Base-by-base conservation (phyloP, 35 echinoderm and acorn worm genomes). In the Nesometra sesokonis region DNA sequence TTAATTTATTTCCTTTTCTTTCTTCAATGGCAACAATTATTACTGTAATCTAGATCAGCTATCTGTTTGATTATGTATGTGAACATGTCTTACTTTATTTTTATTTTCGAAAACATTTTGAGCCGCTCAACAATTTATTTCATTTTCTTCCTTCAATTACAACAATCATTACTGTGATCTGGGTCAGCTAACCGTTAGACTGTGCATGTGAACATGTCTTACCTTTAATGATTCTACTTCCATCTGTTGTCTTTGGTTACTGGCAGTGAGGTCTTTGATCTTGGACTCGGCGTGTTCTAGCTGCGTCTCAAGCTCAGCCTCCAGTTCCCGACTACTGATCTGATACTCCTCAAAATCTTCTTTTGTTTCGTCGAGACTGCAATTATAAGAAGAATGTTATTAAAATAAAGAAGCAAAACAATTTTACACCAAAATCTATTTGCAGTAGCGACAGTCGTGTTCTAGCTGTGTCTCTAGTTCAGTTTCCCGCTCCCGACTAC, bases 311-410 rank as follows among this genome's bases (percentile, higher is more conserved):
- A 96, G 81, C 76, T 96, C 93, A 47, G 91, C 90, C 81, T 96
- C 93, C 35, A 96, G 37, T 87, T 96, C 93, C 77, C 92, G 93
- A 92, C 93, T 95, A 33, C 93, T 95, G 39, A 95, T 95, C 77
- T 95, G 93, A 91, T 86, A 95, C 85, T 95, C 93, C 46, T 95
- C 93, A 32, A 95, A 78, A 32, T 95, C 93, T 46, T 95, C 93
- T 39, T 91, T 95, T 21, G 93, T 84, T 82, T 95, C 93, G 27
- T 89, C 85, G 36, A 89, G 77, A 77, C 93, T 95, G 89, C 38
- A 43, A 43, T 7, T 4, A 43, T 43, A n/a, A n/a, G n/a, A n/a
- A n/a, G n/a, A n/a, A n/a, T n/a, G n/a, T n/a, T n/a, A n/a, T n/a
- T n/a, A n/a, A n/a, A n/a, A 43, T 43, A n/a, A n/a, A n/a, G n/a